Conservation (phyloP, 2,113 vertebrate genomes). For the Tachysurus fulvidraco region DNA sequence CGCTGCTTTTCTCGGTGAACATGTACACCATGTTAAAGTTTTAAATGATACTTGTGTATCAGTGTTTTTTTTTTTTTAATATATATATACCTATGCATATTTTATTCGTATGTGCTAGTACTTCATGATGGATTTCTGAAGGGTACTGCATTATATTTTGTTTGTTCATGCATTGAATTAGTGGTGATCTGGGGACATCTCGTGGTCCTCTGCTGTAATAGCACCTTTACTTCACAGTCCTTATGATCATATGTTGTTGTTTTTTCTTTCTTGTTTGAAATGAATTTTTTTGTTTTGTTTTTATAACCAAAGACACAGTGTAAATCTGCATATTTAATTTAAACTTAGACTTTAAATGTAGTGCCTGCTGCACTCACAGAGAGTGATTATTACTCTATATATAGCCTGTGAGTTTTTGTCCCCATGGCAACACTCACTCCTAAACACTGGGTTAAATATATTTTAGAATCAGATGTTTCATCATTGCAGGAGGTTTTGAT, state of each 20-base stretch:
- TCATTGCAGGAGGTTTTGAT: slow-evolving; percentile 28
- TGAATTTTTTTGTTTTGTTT: slow-evolving; percentile 40
- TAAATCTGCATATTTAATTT: slow-evolving; percentile 50
- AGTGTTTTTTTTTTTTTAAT: slow-evolving; percentile 29
- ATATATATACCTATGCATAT: neutral
- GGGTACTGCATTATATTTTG: slow-evolving; percentile 35
- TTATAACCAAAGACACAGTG: slow-evolving; percentile 71
- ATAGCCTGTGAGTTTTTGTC: slow-evolving; percentile 58
- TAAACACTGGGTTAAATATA: slow-evolving; percentile 54
- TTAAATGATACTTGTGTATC: slow-evolving; percentile 53
- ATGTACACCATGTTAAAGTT: slow-evolving; percentile 22
- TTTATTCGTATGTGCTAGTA: slow-evolving; percentile 53
- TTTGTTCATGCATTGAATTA: neutral
- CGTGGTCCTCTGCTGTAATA: slow-evolving; percentile 61
- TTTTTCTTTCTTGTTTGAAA: neutral
- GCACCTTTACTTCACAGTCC: slow-evolving; percentile 46
- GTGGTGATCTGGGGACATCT: slow-evolving; percentile 55
- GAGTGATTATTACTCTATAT: slow-evolving; percentile 36
- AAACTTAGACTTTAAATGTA: slow-evolving; percentile 65
- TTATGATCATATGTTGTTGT: slow-evolving; percentile 34
- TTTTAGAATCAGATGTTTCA: slow-evolving; percentile 24
- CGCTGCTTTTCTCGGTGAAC: slow-evolving; percentile 31
- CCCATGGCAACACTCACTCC: slow-evolving; percentile 54
- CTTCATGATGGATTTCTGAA: slow-evolving; percentile 61
- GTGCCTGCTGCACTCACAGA: slow-evolving; percentile 48